Base-by-base conservation (phyloP, 2,113 vertebrate genomes). In the Aldabrachelys gigantea region DNA sequence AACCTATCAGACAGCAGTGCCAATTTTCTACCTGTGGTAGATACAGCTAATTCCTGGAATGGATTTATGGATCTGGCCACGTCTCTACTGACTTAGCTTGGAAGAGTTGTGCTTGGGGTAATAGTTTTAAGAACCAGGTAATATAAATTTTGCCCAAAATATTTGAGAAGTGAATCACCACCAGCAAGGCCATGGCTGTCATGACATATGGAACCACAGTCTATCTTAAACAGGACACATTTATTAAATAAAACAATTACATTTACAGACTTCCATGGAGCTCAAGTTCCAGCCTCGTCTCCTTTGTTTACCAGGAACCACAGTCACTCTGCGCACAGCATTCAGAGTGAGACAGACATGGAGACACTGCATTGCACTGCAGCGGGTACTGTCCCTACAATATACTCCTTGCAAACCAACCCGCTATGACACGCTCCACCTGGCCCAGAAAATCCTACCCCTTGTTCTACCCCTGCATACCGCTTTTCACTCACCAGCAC, bases 401-500 rank as follows among this genome's bases (percentile, higher is more conserved):
- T 1, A 6, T 3, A n/a, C 53, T 79, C 19, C 84, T 72, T 52
- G 47, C 11, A n/a, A 84, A 52, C 69, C 62, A 62, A 5, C 9
- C 49, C 59, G 5, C 1, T 50, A 38, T 21, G 53, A 52, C 29
- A 2, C 0, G 41, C 75, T 78, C 80, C 6, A 29, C 10, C 2
- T 8, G 31, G 50, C 41, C 12, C 24, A 35, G 29, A 65, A 57
- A 1, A 6, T 29, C 44, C 25, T 24, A 62, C 38, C 78, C 80
- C 54, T 5, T 47, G 84, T 59, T 65, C 38, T 82, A 10, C 14
- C 52, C 11, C 62, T 44, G n/a, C 16, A 3, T 3, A 13, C 27
- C 27, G 0, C 13, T 6, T 17, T 75, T 35, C 12, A 75, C 97
- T 95, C 90, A 99, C 99, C 99, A 97, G 99, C 99, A 86, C 99